A percentile compares a stretch with the other conserved stretches of the same genome.
Conservation (phyloP, 2,797 vertebrate genomes). For the Balearica regulorum region DNA sequence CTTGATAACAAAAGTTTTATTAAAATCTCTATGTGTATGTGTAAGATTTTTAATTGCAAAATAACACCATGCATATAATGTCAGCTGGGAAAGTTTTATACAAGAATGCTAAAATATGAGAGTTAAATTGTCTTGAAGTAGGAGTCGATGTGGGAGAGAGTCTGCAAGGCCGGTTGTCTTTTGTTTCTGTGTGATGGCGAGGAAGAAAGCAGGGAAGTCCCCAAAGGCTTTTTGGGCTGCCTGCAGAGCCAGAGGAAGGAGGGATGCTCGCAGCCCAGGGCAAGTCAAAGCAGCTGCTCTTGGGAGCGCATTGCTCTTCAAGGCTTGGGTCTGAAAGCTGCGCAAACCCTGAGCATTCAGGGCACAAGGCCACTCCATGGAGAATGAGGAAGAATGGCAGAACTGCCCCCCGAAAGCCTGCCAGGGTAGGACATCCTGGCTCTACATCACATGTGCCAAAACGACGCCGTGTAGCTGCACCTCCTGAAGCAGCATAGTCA, state of each 20-base stretch:
- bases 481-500: not conserved
- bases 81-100: not conserved
- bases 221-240: not conserved
- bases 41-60: not conserved
- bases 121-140: not conserved
- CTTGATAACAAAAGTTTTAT: conserved; percentile 51
- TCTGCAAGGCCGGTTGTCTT: not conserved
- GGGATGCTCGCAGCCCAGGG: not conserved
- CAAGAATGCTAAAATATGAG: not conserved
- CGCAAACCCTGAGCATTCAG: not conserved
- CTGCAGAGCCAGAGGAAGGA: not conserved
- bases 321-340: not conserved
- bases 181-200: not conserved
- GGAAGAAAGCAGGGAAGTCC: not conserved
- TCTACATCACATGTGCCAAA: not conserved
- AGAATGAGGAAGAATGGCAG: not conserved
- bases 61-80: not conserved
- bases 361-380: not conserved
- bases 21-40: not conserved
- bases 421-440: not conserved
- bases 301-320: not conserved
- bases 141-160: not conserved
- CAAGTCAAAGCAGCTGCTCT: not conserved
- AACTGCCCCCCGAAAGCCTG: not conserved
- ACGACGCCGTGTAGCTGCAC: not conserved